A percentile compares a stretch with the other conserved stretches of the same genome.
Evolutionary conservation across 1,140 invertebrate genomes (phyloP).

Genomic region (Drosophila bocqueti): DNA sequence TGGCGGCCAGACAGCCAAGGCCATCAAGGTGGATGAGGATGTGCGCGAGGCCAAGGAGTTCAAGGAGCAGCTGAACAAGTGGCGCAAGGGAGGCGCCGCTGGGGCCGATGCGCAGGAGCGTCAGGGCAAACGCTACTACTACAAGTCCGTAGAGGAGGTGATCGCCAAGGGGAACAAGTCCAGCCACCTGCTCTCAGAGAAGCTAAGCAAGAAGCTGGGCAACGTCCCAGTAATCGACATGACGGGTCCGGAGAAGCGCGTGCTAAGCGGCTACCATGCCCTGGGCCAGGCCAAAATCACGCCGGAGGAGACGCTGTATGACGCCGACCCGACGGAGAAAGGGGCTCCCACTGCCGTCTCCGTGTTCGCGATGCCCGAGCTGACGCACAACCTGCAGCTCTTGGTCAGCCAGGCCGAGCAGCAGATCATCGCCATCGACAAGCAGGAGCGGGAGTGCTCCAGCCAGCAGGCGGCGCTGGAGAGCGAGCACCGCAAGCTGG

Average conservation of each 20-base stretch:
- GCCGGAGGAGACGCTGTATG: conserved; percentile 87
- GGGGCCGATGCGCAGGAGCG: conserved; percentile 83
- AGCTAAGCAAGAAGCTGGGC: conserved; percentile 87
- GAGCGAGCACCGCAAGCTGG: conserved; percentile 91
- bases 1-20: conserved; percentile 59
- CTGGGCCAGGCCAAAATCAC: conserved; percentile 88
- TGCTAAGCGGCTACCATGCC: conserved; percentile 98
- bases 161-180: conserved; percentile 93
- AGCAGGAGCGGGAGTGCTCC: conserved; percentile 90
- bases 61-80: conserved; percentile 88
- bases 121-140: conserved; percentile 94
- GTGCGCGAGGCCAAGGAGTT: conserved; percentile 87
- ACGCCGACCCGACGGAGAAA: conserved; percentile 86
- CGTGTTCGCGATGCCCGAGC: conserved; percentile 92
- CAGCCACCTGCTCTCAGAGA: conserved; percentile 71
- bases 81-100: conserved; percentile 86
- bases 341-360: conserved; percentile 83
- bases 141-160: conserved; percentile 96
- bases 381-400: conserved; percentile 96
- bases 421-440: conserved; percentile 96
- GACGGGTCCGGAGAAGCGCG: conserved; percentile 97
- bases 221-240: conserved; percentile 99
- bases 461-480: conserved; percentile 92
- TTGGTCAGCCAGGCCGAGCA: conserved; percentile 97
- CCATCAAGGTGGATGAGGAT: conserved; percentile 86